phyloP scores from a whole-genome alignment of 2,888 invertebrate species.

The Nomada hirtipes region DNA sequence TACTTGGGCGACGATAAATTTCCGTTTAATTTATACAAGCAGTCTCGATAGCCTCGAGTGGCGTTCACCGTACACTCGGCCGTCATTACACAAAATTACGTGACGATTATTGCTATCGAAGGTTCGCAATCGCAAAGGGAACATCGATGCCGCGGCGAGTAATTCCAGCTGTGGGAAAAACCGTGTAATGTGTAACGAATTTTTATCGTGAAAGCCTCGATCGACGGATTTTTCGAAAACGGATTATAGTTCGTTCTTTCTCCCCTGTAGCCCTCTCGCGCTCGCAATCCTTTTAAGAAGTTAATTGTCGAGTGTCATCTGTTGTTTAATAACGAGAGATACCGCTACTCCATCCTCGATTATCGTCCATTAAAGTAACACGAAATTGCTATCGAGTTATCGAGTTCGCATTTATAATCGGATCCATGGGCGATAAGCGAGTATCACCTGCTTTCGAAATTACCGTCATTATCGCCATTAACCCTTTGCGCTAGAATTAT shows the following conservation, averaged over 20 bases:
- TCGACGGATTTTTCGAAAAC: not conserved
- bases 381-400: conserved; percentile 61
- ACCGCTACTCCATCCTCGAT: conserved; percentile 44
- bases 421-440: conserved; percentile 48
- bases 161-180: conserved; percentile 9
- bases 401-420: conserved; percentile 59
- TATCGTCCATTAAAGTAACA: conserved; percentile 62
- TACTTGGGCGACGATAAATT: conserved; percentile 35
- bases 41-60: conserved; percentile 5
- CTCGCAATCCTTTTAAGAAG: conserved; percentile 19
- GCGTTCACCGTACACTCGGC: conserved; percentile 11
- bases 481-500: conserved; percentile 41
- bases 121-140: conserved; percentile 22
- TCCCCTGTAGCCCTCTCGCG: not conserved
- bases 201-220: not conserved
- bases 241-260: not conserved
- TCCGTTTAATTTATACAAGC: conserved; percentile 49
- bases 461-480: conserved; percentile 58
- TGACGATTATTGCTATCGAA: conserved; percentile 51
- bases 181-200: not conserved
- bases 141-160: not conserved
- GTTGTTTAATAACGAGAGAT: conserved; percentile 56
- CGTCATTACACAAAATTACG: conserved; percentile 54
- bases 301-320: conserved; percentile 54
- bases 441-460: conserved; percentile 56